Evolutionary conservation across 2,797 vertebrate genomes (phyloP).

Genomic region (Novumbra hubbsi): DNA sequence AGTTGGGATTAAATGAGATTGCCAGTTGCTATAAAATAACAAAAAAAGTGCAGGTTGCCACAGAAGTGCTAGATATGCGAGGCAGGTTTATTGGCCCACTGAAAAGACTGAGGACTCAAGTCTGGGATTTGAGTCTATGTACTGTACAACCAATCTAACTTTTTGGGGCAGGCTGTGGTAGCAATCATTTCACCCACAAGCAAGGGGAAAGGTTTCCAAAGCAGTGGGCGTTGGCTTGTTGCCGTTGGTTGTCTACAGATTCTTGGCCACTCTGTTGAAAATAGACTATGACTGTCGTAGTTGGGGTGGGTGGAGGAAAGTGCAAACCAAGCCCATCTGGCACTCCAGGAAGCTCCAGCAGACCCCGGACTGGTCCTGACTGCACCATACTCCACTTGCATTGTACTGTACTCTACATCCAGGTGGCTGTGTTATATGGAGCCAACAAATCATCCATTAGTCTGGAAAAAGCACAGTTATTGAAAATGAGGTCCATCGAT

Average conservation of each 20-base stretch:
- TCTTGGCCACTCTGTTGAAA: no score
- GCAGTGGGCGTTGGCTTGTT: no score
- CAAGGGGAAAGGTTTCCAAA: no score
- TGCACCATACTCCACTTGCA: background rate
- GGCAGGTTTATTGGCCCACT: no score
- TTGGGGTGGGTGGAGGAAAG: background rate
- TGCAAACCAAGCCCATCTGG: background rate
- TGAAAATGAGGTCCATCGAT: constrained; percentile 88
- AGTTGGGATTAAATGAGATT: background rate
- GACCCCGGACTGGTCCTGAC: background rate
- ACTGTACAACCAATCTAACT: no score
- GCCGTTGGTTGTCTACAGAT: no score
- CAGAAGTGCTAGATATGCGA: no score
- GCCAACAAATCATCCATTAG: constrained; percentile 76
- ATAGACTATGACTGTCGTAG: no score
- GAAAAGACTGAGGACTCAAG: no score
- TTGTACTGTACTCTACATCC: constrained; percentile 45
- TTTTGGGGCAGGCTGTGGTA: no score
- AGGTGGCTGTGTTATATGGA: constrained; percentile 73
- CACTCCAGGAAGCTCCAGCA: background rate
- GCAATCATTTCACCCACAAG: constrained; percentile 53
- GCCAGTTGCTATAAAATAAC: background rate
- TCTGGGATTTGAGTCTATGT: no score
- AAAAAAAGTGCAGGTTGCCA: background rate
- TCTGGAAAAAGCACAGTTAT: constrained; percentile 77